These are phyloP conservation scores for Galaxias olidus DNA, from an alignment of 2,797 vertebrate genomes.

Conservation along the genomic window DNA sequence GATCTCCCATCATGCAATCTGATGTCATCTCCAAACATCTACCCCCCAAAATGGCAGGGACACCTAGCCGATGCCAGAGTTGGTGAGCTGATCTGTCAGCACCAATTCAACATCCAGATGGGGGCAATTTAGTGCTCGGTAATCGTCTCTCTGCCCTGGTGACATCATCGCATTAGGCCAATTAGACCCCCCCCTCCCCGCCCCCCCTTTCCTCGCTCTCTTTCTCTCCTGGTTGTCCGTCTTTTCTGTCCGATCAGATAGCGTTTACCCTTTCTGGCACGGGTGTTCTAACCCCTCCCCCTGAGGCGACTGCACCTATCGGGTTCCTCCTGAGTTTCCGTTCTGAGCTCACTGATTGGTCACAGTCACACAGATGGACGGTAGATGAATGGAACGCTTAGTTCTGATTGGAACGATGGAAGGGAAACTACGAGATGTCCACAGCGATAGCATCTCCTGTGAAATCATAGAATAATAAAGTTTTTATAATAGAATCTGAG, in stretches of 20 bases:
- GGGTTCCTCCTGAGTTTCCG: slow-evolving; percentile 11
- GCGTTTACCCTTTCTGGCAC: slow-evolving; percentile 20
- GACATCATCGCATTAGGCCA: slow-evolving; percentile 46
- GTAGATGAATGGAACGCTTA: slow-evolving; percentile 10
- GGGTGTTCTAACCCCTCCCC: slow-evolving; percentile 6
- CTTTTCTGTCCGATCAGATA: slow-evolving; percentile 30
- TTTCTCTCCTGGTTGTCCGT: not conserved
- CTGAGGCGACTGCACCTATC: slow-evolving; percentile 25
- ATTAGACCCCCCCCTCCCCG: slow-evolving; percentile 41
- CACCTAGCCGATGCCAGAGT: slow-evolving; percentile 24
- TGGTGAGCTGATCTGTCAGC: slow-evolving; percentile 51
- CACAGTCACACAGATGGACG: slow-evolving; percentile 14
- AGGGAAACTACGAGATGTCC: slow-evolving; percentile 11
- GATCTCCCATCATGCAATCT: no score
- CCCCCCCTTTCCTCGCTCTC: no score
- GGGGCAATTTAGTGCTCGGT: slow-evolving; percentile 47
- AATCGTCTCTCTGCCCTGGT: slow-evolving; percentile 47
- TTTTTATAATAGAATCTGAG: not conserved
- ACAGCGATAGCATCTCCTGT: slow-evolving; percentile 8
- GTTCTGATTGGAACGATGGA: slow-evolving; percentile 8
- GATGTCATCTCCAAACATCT: slow-evolving; percentile 43
- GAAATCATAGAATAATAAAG: slow-evolving; percentile 4
- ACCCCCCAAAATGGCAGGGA: slow-evolving; percentile 30
- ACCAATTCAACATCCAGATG: slow-evolving; percentile 42
- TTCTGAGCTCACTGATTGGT: slow-evolving; percentile 26